Evolutionary conservation across 2,797 vertebrate species (phyloP).

Genomic region (Anabacerthia variegaticeps): DNA sequence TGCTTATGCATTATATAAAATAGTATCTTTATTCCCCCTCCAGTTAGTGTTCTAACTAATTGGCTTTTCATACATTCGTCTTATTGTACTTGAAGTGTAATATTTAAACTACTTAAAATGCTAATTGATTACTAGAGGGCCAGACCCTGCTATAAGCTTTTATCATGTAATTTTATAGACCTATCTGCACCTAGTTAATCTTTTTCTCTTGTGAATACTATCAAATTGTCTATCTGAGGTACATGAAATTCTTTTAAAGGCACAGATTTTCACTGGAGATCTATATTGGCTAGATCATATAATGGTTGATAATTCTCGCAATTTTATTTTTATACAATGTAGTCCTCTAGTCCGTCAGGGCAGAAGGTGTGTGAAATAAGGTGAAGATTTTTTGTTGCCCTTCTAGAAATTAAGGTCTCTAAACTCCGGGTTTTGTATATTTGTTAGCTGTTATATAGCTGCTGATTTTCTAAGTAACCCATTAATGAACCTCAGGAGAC

Average conservation of each 20-base stretch:
- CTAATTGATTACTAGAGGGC: background rate
- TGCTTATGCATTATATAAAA: background rate
- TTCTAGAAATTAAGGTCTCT: background rate
- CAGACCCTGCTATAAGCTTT: background rate
- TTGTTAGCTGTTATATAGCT: background rate
- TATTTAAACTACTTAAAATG: background rate
- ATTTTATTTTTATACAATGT: background rate
- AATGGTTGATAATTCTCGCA: background rate
- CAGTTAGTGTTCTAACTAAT: background rate
- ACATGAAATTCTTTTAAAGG: background rate
- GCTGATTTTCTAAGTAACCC: background rate
- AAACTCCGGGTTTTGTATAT: background rate
- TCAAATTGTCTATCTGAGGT: background rate
- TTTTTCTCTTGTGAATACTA: background rate
- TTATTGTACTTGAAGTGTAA: background rate
- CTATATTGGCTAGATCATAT: background rate
- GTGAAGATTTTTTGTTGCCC: background rate
- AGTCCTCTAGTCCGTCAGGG: background rate
- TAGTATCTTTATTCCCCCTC: background rate
- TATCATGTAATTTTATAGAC: background rate
- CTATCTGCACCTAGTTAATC: slow-evolving; percentile 6
- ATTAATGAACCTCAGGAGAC: background rate
- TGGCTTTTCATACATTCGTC: background rate
- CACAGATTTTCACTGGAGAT: background rate
- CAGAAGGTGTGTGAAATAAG: background rate